phyloP scores from a whole-genome alignment of 1,140 invertebrate species.

The Drosophila setifemur region DNA sequence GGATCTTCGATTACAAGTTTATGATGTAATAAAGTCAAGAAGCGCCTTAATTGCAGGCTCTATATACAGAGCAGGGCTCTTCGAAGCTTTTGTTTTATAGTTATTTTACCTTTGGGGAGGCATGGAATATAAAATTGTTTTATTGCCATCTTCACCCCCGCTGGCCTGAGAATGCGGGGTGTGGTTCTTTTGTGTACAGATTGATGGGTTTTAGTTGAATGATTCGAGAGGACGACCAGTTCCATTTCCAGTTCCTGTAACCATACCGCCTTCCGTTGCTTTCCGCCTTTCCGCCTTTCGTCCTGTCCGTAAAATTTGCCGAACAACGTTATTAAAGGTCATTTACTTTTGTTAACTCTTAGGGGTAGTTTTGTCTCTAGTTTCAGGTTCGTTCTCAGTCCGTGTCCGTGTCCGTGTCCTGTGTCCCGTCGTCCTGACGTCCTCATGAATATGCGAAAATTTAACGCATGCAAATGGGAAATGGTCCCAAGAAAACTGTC shows the following conservation, averaged over 20 bases:
- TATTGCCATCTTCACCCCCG: slow-evolving; percentile 26
- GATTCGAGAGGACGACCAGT: slow-evolving; percentile 26
- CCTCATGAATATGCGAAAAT: slow-evolving; percentile 55
- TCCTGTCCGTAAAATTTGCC: slow-evolving; percentile 53
- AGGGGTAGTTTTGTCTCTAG: slow-evolving; percentile 57
- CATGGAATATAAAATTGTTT: slow-evolving; percentile 38
- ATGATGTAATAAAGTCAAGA: slow-evolving; percentile 57
- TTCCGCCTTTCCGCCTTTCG: slow-evolving; percentile 20
- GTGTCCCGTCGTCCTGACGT: slow-evolving; percentile 3
- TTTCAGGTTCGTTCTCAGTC: slow-evolving; percentile 22
- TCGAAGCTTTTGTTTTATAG: slow-evolving; percentile 37
- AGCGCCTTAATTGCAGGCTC: slow-evolving; percentile 38
- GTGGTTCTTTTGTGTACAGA: slow-evolving; percentile 34
- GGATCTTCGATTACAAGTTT: slow-evolving; percentile 48
- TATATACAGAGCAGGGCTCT: neutral
- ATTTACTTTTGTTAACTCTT: slow-evolving; percentile 49
- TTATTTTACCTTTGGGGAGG: slow-evolving; percentile 45
- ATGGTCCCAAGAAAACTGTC: slow-evolving; percentile 46
- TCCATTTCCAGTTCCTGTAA: neutral
- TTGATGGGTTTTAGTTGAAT: slow-evolving; percentile 42
- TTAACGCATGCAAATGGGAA: slow-evolving; percentile 69
- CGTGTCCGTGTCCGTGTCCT: slow-evolving; percentile 1
- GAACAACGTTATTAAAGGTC: slow-evolving; percentile 61
- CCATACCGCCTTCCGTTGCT: slow-evolving; percentile 3
- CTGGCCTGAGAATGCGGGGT: no score